Evolutionary conservation across 2,113 vertebrate species (phyloP).

Genomic region (Salvelinus namaycush): DNA sequence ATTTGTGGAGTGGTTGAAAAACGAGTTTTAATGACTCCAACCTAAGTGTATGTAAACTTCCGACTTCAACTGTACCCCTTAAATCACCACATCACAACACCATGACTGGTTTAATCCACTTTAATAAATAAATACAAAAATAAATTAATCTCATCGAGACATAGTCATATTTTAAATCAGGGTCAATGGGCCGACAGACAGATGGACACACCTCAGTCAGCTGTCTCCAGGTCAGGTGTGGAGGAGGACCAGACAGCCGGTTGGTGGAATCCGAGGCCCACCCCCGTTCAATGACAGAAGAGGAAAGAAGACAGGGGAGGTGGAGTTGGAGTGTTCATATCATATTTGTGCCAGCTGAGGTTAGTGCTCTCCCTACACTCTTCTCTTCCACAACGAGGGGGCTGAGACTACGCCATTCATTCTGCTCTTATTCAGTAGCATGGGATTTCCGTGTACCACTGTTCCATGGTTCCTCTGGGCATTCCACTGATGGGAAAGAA

Average conservation of each 20-base stretch:
- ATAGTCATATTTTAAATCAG: constrained; percentile 54
- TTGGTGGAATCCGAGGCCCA: neutral
- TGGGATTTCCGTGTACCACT: neutral
- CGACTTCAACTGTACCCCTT: no score
- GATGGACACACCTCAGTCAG: constrained; percentile 29
- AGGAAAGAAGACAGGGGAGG: neutral
- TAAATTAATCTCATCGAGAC: constrained; percentile 69
- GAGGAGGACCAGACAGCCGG: neutral
- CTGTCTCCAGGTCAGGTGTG: neutral
- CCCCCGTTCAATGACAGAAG: neutral
- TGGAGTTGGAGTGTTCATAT: neutral
- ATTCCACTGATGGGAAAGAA: neutral
- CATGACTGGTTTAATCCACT: constrained; percentile 53
- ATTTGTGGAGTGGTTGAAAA: no score
- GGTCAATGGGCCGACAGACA: constrained; percentile 57
- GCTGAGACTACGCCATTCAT: neutral
- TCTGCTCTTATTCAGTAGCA: neutral
- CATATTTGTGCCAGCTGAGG: neutral
- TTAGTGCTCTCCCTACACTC: neutral
- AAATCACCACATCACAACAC: constrained; percentile 30
- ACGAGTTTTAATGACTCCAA: no score
- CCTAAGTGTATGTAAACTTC: no score
- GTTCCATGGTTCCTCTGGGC: neutral
- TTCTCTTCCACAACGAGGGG: neutral
- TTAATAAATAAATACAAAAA: constrained; percentile 82